Percentiles rank a stretch among this genome's conserved stretches.
These are phyloP conservation scores for Leptinotarsa defecta DNA, from an alignment of 1,140 invertebrate species.

Conservation along the genomic window DNA sequence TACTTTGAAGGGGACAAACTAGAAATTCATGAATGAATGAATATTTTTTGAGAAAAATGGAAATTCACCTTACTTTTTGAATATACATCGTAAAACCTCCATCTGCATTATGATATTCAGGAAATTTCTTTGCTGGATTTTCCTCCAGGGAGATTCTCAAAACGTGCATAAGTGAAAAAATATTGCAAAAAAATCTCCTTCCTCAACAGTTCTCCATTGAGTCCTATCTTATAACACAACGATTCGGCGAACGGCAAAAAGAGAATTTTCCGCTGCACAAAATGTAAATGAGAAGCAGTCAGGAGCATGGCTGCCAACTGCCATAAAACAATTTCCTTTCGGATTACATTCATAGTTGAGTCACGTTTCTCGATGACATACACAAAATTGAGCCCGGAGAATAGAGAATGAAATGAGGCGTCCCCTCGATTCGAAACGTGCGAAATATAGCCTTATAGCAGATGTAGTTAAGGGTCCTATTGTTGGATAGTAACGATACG, in stretches of 20 bases:
- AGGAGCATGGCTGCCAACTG: conserved; percentile 40
- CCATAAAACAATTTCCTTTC: conserved; percentile 44
- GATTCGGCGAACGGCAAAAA: not conserved
- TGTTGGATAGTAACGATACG: conserved; percentile 21
- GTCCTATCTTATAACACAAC: not conserved
- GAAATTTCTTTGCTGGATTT: no score
- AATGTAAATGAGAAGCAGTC: conserved; percentile 39
- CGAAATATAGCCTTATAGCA: conserved; percentile 10
- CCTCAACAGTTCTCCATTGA: no score
- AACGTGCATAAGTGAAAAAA: no score
- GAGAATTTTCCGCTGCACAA: conserved; percentile 17
- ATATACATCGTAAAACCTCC: no score
- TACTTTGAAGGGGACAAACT: no score
- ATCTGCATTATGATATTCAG: no score
- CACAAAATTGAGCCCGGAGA: conserved; percentile 45
- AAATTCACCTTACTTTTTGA: no score
- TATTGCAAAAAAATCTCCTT: no score
- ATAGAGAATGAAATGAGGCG: conserved; percentile 40
- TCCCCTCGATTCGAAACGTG: conserved; percentile 26
- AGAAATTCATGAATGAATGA: no score
- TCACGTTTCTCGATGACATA: conserved; percentile 47
- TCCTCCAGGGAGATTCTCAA: no score
- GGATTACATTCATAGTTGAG: conserved; percentile 41
- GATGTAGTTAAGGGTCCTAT: conserved; percentile 8
- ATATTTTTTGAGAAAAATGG: no score